Percentiles rank a stretch among this genome's conserved stretches.
Evolutionary conservation across 2,888 invertebrate species (phyloP).

Genomic region (Sepiola atlantica): DNA sequence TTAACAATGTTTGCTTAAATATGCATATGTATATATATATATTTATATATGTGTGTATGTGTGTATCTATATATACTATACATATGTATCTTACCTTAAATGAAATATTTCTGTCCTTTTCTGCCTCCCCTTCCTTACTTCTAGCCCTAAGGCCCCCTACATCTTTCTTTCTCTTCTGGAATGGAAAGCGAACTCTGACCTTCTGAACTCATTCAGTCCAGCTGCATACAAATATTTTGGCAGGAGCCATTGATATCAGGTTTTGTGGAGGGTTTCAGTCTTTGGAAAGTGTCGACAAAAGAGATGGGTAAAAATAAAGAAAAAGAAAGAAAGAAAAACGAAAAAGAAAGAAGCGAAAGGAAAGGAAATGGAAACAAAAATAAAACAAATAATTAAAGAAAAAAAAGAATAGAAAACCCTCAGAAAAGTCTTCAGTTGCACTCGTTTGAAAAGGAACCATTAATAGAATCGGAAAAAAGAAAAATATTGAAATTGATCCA

Average conservation of each 20-base stretch:
- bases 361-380: background rate
- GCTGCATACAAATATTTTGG: background rate
- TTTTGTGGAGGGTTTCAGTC: background rate
- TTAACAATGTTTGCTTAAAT: too few species aligned
- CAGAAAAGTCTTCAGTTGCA: background rate
- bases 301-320: background rate
- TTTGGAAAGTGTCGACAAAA: background rate
- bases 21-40: too few species aligned
- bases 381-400: background rate
- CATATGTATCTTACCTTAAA: too few species aligned
- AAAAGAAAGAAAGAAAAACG: background rate
- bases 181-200: background rate
- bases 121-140: background rate
- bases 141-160: too few species aligned
- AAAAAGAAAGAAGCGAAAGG: background rate
- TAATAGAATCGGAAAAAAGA: background rate
- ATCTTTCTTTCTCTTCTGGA: background rate
- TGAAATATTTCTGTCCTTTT: background rate
- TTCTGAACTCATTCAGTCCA: background rate
- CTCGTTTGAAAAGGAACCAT: background rate
- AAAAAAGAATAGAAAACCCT: background rate
- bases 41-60: too few species aligned
- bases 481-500: slow-evolving; percentile 2
- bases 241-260: slow-evolving; percentile 2
- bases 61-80: too few species aligned